Percentiles rank a stretch among this genome's conserved stretches.
These are phyloP conservation scores for Cyrtorhinus lividipennis DNA, from an alignment of 1,140 invertebrate genomes.

Conservation along the genomic window DNA sequence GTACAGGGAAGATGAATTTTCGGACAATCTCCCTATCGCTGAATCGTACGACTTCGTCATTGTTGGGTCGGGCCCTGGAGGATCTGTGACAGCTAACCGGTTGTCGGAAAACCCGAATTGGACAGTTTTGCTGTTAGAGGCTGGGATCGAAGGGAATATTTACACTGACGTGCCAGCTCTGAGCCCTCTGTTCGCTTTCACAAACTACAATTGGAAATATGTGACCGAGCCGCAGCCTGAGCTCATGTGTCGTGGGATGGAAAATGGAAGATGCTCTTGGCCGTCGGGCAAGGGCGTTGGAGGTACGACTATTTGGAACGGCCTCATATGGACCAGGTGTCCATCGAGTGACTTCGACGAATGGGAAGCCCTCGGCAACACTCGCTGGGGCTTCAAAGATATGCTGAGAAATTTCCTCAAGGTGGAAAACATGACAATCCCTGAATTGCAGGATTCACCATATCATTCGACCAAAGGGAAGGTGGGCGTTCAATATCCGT, in stretches of 20 bases:
- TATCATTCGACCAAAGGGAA: conserved; percentile 40
- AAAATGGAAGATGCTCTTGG: conserved; percentile 45
- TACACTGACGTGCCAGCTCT: conserved; percentile 48
- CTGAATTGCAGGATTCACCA: conserved; percentile 32
- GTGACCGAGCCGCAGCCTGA: conserved; percentile 42
- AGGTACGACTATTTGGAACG: conserved; percentile 56
- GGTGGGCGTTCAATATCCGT: conserved; percentile 32
- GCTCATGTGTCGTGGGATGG: conserved; percentile 63
- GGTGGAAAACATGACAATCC: conserved; percentile 39
- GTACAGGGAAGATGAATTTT: conserved; percentile 23
- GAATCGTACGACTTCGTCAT: conserved; percentile 27
- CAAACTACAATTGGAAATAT: conserved; percentile 53
- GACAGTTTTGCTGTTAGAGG: conserved; percentile 41
- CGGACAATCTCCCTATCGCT: conserved; percentile 24
- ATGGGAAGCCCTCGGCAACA: conserved; percentile 33
- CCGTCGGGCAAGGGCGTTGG: conserved; percentile 8
- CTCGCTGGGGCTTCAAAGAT: conserved; percentile 43
- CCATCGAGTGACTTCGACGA: conserved; percentile 57
- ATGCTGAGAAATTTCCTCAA: conserved; percentile 51
- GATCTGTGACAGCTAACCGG: conserved; percentile 40
- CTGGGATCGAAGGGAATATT: conserved; percentile 50
- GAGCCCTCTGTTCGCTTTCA: conserved; percentile 37
- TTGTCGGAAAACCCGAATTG: conserved; percentile 34
- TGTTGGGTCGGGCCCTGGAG: conserved; percentile 41
- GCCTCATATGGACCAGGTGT: conserved; percentile 74